Conservation (phyloP, 1,140 invertebrate genomes). For the Eueides isabella region DNA sequence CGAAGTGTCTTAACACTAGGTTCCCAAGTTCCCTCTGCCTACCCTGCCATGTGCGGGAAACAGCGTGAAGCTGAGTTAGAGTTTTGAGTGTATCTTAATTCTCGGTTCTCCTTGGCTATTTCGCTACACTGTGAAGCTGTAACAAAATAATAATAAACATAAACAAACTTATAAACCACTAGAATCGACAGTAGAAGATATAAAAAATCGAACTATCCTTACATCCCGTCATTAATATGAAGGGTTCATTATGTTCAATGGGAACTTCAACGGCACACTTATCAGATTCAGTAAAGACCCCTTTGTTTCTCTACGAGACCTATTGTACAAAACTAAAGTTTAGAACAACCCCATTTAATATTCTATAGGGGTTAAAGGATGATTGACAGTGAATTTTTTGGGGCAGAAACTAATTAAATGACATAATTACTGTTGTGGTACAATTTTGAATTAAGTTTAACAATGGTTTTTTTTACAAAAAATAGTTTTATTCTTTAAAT, state of each 20-base stretch:
- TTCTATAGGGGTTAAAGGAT: slow-evolving; percentile 20
- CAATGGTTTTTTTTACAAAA: too few relatives aligned
- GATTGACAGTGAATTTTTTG: slow-evolving; percentile 25
- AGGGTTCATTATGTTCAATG: slow-evolving; percentile 28
- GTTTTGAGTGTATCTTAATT: too few relatives aligned
- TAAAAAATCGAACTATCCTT: slow-evolving; percentile 35
- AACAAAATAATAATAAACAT: slow-evolving; percentile 2
- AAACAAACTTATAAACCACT: slow-evolving; percentile 18
- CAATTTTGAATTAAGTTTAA: too few relatives aligned
- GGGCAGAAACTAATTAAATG: not conserved
- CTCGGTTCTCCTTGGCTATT: too few relatives aligned
- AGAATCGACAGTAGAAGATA: not conserved
- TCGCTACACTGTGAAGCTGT: too few relatives aligned
- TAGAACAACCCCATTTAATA: slow-evolving; percentile 33
- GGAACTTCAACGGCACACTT: slow-evolving; percentile 25
- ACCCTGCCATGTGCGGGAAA: too few relatives aligned
- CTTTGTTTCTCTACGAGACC: slow-evolving; percentile 35
- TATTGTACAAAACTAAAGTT: slow-evolving; percentile 32
- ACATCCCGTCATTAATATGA: slow-evolving; percentile 34
- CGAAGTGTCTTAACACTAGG: not conserved
- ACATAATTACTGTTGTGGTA: not conserved
- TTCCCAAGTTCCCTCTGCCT: not conserved
- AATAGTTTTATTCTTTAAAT: too few relatives aligned
- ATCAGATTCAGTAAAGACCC: slow-evolving; percentile 22
- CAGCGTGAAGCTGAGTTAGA: too few relatives aligned